Evolutionary conservation across 1,140 invertebrate species (phyloP).

Genomic region (Ylistrum balloti): DNA sequence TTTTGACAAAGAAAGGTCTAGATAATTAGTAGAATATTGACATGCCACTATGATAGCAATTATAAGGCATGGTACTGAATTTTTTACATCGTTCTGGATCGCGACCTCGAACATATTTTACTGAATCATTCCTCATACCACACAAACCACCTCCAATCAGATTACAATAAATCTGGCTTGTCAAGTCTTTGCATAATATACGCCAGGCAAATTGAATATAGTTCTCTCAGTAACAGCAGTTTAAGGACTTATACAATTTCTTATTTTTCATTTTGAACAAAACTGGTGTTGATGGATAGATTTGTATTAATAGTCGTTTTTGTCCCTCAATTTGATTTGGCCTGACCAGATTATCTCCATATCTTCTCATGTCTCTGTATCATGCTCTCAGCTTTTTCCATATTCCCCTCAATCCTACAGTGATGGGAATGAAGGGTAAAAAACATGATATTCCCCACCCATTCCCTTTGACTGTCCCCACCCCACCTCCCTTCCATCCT

Average conservation of each 20-base stretch:
- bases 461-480: neutral
- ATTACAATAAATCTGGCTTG: slow-evolving; percentile 12
- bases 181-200: slow-evolving; percentile 27
- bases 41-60: neutral
- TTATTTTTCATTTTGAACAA: too few species aligned
- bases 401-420: neutral
- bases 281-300: too few species aligned
- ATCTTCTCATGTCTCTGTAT: neutral
- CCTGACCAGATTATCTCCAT: neutral
- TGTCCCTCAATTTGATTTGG: too few species aligned
- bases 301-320: too few species aligned
- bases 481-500: neutral
- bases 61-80: neutral
- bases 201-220: neutral
- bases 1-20: neutral
- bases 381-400: too few species aligned
- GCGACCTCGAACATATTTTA: neutral
- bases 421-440: neutral
- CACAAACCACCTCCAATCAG: neutral
- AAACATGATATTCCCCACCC: too few species aligned
- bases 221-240: neutral
- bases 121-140: neutral
- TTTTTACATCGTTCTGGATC: neutral
- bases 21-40: neutral
- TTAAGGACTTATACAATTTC: neutral